These are phyloP conservation scores for Caenorhabditis sp. DNA, from an alignment of 2,888 invertebrate genomes.

Conservation along the genomic window DNA sequence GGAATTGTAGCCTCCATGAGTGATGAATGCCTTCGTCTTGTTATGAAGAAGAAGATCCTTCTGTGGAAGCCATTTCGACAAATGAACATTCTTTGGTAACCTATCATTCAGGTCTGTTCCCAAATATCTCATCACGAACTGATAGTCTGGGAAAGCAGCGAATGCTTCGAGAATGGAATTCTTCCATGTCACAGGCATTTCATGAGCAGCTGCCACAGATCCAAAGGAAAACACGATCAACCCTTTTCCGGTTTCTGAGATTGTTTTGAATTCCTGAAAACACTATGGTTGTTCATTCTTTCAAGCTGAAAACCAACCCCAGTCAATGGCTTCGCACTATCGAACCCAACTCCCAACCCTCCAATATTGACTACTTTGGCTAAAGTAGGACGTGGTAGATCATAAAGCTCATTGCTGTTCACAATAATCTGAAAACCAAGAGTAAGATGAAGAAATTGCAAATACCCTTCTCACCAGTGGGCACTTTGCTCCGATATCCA, in stretches of 20 bases:
- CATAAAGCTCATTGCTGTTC: conserved; percentile 77
- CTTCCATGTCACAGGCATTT: conserved; percentile 71
- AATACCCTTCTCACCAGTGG: conserved; percentile 52
- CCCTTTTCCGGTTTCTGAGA: conserved; percentile 71
- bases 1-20: conserved; percentile 89
- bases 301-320: conserved; percentile 32
- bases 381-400: conserved; percentile 75
- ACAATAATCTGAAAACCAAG: conserved; percentile 66
- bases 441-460: neutral
- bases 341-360: conserved; percentile 77
- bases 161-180: conserved; percentile 67
- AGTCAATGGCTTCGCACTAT: conserved; percentile 69
- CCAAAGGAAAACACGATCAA: conserved; percentile 76
- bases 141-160: conserved; percentile 71
- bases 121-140: conserved; percentile 73
- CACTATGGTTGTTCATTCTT: neutral
- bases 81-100: conserved; percentile 70
- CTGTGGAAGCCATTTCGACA: conserved; percentile 78
- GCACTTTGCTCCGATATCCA: conserved; percentile 68
- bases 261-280: conserved; percentile 66
- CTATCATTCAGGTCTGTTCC: conserved; percentile 61
- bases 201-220: conserved; percentile 70
- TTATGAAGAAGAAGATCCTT: conserved; percentile 85
- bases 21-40: conserved; percentile 88
- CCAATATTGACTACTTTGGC: conserved; percentile 78